Percentiles rank a stretch among this genome's conserved stretches.
These are phyloP conservation scores for Halichoeres trimaculatus DNA, from an alignment of 2,113 vertebrate genomes.

Conservation along the genomic window DNA sequence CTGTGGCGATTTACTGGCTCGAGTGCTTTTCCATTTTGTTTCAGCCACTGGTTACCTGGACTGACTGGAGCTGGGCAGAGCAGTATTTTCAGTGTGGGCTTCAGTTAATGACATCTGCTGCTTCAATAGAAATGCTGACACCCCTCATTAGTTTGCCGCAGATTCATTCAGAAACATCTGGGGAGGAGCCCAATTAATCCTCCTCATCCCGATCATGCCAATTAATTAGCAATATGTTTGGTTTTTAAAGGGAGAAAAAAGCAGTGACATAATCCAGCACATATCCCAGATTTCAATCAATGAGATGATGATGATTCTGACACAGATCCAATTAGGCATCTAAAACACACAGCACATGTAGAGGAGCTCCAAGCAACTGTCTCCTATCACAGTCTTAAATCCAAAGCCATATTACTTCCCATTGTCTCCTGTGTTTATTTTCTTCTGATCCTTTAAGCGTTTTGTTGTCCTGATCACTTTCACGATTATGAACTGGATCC, in stretches of 20 bases:
- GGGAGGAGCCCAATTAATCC: slow-evolving; percentile 59
- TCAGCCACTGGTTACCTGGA: slow-evolving; percentile 56
- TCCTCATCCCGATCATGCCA: slow-evolving; percentile 40
- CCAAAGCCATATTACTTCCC: slow-evolving; percentile 31
- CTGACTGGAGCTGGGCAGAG: slow-evolving; percentile 31
- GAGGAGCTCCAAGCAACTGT: slow-evolving; percentile 4
- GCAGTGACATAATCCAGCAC: not conserved
- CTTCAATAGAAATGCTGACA: slow-evolving; percentile 35
- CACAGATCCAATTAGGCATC: slow-evolving; percentile 41
- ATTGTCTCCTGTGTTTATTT: slow-evolving; percentile 55
- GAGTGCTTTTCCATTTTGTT: slow-evolving; percentile 55
- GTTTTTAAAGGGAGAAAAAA: slow-evolving; percentile 6
- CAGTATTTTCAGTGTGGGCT: slow-evolving; percentile 42
- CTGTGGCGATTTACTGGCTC: slow-evolving; percentile 57
- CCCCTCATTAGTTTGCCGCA: slow-evolving; percentile 57
- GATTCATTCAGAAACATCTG: slow-evolving; percentile 62
- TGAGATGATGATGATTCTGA: slow-evolving; percentile 8
- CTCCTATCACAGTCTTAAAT: slow-evolving; percentile 23
- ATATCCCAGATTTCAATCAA: slow-evolving; percentile 26
- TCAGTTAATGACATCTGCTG: slow-evolving; percentile 56
- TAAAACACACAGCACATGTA: slow-evolving; percentile 1
- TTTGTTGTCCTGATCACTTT: slow-evolving; percentile 62
- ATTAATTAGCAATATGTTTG: slow-evolving; percentile 59
- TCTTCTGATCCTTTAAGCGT: slow-evolving; percentile 53
- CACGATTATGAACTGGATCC: slow-evolving; percentile 57